Conservation (phyloP, 2,797 vertebrate genomes). For the Galaxias olidus region DNA sequence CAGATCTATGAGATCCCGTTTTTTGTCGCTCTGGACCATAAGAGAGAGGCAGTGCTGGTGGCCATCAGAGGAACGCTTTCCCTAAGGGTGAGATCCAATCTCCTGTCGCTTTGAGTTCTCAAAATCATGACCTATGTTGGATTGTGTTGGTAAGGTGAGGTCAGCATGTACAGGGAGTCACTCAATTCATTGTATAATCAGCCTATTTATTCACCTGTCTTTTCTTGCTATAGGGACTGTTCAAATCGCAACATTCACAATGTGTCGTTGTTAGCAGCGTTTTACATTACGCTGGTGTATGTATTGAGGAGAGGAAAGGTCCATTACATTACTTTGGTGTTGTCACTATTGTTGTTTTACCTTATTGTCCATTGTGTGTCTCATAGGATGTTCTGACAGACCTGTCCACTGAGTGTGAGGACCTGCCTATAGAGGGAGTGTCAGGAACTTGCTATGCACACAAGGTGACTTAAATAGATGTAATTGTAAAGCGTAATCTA, state of each 20-base stretch:
- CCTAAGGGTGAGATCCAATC: slow-evolving; percentile 79
- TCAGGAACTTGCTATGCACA: slow-evolving; percentile 88
- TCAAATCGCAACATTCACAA: too few relatives aligned
- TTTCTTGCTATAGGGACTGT: too few relatives aligned
- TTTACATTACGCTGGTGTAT: neutral
- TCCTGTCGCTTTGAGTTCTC: too few relatives aligned
- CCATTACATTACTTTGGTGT: neutral
- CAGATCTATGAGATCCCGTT: slow-evolving; percentile 98
- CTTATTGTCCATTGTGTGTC: slow-evolving; percentile 3
- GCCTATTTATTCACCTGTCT: too few relatives aligned
- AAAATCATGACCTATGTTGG: too few relatives aligned
- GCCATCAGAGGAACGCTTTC: slow-evolving; percentile 95
- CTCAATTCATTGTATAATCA: too few relatives aligned
- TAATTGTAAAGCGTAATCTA: neutral
- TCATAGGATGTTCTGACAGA: slow-evolving; percentile 91
- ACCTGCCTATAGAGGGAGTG: slow-evolving; percentile 83
- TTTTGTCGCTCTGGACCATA: slow-evolving; percentile 93
- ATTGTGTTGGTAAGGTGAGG: too few relatives aligned
- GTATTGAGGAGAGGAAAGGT: too few relatives aligned
- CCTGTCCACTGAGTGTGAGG: slow-evolving; percentile 90
- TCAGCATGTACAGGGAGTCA: too few relatives aligned
- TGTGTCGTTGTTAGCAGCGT: neutral
- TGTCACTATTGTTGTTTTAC: neutral
- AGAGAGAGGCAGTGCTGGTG: slow-evolving; percentile 89
- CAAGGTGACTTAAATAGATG: slow-evolving; percentile 75